Evolutionary conservation across 2,888 invertebrate species (phyloP), one percentile per base, ranked within the genome.

Genomic region (Drosophila suboccidentalis): DNA sequence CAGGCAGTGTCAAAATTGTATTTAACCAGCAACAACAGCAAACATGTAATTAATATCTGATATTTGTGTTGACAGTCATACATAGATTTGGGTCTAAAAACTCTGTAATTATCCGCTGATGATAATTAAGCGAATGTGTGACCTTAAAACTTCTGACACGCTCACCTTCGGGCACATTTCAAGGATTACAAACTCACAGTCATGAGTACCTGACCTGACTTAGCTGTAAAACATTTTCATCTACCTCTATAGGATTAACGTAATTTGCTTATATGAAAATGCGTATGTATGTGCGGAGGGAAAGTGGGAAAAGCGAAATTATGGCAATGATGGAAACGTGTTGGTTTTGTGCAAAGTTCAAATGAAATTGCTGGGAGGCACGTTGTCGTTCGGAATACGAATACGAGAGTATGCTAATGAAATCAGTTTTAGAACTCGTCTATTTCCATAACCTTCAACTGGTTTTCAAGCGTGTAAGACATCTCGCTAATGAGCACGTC

Each of bases 1-100:
- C 77, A 71, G 71, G 78, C 69, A 47, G 78, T 70, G 80, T 68
- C 78, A 70, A 58, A 67, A 70, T 70, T 68, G 63, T 82, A 78
- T 78, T 77, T 81, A 71, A 62, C 62, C 22, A 22, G 44, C 43
- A 70, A 53, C 46, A 41, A 63, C 22, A 53, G n/a, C 38, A 44
- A 43, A n/a, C 38, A 15, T 26, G 72, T 74, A 73, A 74, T 74
- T 73, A 73, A 74, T 73, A 73, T 69, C 38, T 65, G 74, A 65
- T 61, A 74, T 75, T 61, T 74, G 74, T 61, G 64, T 69, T 61
- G 60, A 68, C 73, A 47, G 73, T 15, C 51, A 50, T 73, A 69
- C 55, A 54, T 73, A 69, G 58, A 72, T 55, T 62, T 67, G 51
- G 32, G 15, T 1, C 46, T 46, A 59, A 54, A 73, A 61, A 57